Evolutionary conservation across 2,113 vertebrate genomes (phyloP).

Genomic region (Tragelaphus imberbis): DNA sequence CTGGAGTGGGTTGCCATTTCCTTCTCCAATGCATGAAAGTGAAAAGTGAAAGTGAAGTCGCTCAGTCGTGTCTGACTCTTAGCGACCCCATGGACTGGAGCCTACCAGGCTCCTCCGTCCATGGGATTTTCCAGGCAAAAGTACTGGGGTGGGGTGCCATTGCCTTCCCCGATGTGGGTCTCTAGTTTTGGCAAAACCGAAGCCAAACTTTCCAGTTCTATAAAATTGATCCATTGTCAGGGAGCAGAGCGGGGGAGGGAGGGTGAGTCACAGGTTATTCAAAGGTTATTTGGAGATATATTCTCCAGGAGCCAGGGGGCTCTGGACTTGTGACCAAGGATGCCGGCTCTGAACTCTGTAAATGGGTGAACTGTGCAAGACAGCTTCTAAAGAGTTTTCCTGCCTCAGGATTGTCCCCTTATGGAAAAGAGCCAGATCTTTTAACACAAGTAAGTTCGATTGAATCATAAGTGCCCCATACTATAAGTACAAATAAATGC

Average conservation of each 20-base stretch:
- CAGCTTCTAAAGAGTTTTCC: background rate
- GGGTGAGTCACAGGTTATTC: background rate
- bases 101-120: no score
- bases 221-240: background rate
- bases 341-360: background rate
- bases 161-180: no score
- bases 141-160: no score
- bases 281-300: background rate
- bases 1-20: no score
- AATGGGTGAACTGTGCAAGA: background rate
- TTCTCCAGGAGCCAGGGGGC: background rate
- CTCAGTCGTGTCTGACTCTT: no score
- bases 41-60: no score
- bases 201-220: background rate
- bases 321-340: background rate
- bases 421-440: background rate
- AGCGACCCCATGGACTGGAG: no score
- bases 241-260: background rate
- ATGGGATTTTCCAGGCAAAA: no score
- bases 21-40: no score
- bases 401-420: background rate
- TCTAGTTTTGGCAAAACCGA: background rate
- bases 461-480: background rate
- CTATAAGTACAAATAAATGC: background rate
- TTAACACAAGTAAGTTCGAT: background rate